Conservation (phyloP, 2,888 invertebrate genomes). For the Tachina grossa region DNA sequence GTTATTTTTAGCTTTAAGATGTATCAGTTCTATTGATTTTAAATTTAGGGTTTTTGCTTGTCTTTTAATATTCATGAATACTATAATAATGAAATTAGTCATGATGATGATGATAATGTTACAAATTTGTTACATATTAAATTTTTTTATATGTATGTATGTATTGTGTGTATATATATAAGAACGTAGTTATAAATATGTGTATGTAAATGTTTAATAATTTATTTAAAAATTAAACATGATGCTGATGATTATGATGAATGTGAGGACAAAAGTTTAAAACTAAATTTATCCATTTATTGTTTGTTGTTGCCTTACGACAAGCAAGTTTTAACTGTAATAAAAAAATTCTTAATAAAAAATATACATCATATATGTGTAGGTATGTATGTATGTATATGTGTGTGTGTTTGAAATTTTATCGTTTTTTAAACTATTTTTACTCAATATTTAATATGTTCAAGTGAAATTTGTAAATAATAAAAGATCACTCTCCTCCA, state of each 20-base stretch:
- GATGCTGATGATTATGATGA: neutral
- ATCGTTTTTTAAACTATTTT: slow-evolving; percentile 38
- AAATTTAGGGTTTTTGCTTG: slow-evolving; percentile 47
- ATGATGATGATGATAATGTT: slow-evolving; percentile 14
- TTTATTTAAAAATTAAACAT: neutral
- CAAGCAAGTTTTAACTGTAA: slow-evolving; percentile 42
- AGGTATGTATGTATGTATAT: slow-evolving; percentile 9
- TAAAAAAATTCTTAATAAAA: slow-evolving; percentile 56
- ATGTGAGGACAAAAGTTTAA: slow-evolving; percentile 3
- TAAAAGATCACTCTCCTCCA: slow-evolving; percentile 44
- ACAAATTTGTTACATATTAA: slow-evolving; percentile 7
- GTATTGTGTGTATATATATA: neutral
- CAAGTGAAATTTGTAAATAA: slow-evolving; percentile 42
- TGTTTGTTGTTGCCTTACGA: slow-evolving; percentile 23
- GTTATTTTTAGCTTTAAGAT: slow-evolving; percentile 61
- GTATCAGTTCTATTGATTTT: slow-evolving; percentile 73
- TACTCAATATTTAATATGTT: slow-evolving; percentile 44
- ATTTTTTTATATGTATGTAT: neutral
- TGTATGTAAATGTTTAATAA: slow-evolving; percentile 7
- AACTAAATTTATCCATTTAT: slow-evolving; percentile 29
- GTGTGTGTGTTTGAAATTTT: slow-evolving; percentile 29
- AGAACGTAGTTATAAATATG: neutral
- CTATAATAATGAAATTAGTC: slow-evolving; percentile 36
- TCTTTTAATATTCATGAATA: slow-evolving; percentile 47
- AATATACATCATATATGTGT: slow-evolving; percentile 50